These are phyloP conservation scores for Acipenser oxyrinchus DNA, from an alignment of 2,797 vertebrate species.

Conservation along the genomic window DNA sequence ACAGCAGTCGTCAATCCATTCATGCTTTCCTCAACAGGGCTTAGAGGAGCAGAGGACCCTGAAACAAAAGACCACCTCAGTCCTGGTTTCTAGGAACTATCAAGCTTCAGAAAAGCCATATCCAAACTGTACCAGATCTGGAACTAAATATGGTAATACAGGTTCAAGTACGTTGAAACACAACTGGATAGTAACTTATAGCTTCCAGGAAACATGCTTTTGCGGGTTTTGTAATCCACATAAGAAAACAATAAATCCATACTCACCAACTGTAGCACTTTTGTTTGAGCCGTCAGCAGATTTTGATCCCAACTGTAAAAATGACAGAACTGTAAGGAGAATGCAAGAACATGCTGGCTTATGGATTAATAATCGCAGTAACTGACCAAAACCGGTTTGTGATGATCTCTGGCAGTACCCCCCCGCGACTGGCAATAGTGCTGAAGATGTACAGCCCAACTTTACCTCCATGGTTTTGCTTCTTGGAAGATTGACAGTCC, in stretches of 20 bases:
- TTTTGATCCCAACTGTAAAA: constrained; percentile 55
- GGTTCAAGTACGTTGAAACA: too few relatives aligned
- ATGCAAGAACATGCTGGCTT: too few relatives aligned
- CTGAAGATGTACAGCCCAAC: not conserved
- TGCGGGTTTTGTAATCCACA: constrained; percentile 10
- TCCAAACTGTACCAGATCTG: too few relatives aligned
- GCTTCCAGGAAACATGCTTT: too few relatives aligned
- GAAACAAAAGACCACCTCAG: constrained; percentile 17
- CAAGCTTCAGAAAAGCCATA: too few relatives aligned
- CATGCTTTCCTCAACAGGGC: constrained; percentile 68
- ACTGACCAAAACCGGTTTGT: too few relatives aligned
- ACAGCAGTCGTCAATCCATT: constrained; percentile 73
- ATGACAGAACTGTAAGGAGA: constrained; percentile 10
- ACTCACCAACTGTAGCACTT: constrained; percentile 52
- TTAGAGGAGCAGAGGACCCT: constrained; percentile 54
- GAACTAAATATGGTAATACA: too few relatives aligned
- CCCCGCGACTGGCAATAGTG: too few relatives aligned
- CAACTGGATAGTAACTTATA: too few relatives aligned
- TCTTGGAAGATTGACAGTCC: constrained; percentile 75
- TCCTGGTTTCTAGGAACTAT: too few relatives aligned
- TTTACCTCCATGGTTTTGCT: constrained; percentile 74
- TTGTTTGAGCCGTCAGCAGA: constrained; percentile 47
- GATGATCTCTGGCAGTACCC: too few relatives aligned
- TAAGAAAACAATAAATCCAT: constrained; percentile 17
- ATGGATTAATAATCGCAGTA: too few relatives aligned